Evolutionary conservation across 2,888 invertebrate genomes (phyloP).

Genomic region (Panopea generosa): DNA sequence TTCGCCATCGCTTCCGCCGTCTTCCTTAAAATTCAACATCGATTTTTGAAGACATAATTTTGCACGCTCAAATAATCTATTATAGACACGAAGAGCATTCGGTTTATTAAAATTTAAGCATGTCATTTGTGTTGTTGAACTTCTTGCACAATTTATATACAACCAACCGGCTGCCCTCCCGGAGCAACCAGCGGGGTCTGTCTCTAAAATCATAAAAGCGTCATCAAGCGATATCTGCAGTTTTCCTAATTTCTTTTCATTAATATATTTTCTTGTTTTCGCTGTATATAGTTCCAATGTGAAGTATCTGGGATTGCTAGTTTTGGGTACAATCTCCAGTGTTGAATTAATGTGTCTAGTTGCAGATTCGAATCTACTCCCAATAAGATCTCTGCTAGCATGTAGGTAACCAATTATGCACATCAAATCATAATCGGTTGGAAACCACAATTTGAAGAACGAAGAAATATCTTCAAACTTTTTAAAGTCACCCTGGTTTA

Average conservation of each 20-base stretch:
- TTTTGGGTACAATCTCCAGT: slow-evolving; percentile 55
- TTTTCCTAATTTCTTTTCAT: slow-evolving; percentile 62
- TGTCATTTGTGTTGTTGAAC: slow-evolving; percentile 50
- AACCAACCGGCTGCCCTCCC: slow-evolving; percentile 69
- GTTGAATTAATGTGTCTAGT: slow-evolving; percentile 52
- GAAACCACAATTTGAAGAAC: slow-evolving; percentile 23
- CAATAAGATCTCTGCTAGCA: slow-evolving; percentile 57
- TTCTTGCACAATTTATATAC: slow-evolving; percentile 64
- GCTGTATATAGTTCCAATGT: no score
- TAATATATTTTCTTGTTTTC: slow-evolving; percentile 68
- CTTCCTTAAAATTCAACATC: slow-evolving; percentile 62
- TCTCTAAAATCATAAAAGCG: slow-evolving; percentile 65
- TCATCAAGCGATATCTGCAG: slow-evolving; percentile 56
- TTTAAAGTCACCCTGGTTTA: slow-evolving; percentile 63
- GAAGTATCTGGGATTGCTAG: slow-evolving; percentile 61
- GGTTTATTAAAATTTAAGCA: slow-evolving; percentile 58
- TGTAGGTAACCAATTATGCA: slow-evolving; percentile 63
- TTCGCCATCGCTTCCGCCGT: slow-evolving; percentile 67
- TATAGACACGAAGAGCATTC: slow-evolving; percentile 43
- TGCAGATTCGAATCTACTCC: slow-evolving; percentile 56
- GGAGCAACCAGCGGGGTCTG: slow-evolving; percentile 60
- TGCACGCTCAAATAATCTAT: slow-evolving; percentile 44
- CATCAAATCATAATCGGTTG: slow-evolving; percentile 48
- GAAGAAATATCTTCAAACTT: slow-evolving; percentile 49
- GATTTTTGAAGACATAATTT: slow-evolving; percentile 57